phyloP scores from a whole-genome alignment of 2,113 vertebrate species.

The Ochotona curzoniae region DNA sequence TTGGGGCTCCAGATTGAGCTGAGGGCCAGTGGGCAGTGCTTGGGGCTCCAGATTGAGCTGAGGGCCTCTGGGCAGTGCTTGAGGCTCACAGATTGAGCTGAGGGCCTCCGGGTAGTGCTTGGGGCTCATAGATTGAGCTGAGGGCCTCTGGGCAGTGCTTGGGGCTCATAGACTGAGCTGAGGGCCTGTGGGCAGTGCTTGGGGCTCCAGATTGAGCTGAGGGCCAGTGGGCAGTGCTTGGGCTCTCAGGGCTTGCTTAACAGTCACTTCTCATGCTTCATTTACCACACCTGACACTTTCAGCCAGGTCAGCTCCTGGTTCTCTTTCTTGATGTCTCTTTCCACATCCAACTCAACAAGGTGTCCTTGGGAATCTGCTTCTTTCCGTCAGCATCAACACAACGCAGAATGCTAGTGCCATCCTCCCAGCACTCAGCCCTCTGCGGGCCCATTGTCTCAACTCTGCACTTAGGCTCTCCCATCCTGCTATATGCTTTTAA shows the following conservation, averaged over 20 bases:
- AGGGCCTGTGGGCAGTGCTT: no score
- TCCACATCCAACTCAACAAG: neutral
- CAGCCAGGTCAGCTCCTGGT: neutral
- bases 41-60: no score
- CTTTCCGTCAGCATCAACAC: neutral
- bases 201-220: no score
- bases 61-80: no score
- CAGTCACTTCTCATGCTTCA: neutral
- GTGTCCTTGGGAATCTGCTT: neutral
- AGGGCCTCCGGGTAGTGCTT: no score
- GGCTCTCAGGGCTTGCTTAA: neutral
- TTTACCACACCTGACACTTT: neutral
- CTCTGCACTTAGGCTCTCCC: neutral
- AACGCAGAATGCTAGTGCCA: neutral
- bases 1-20: no score
- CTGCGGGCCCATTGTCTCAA: neutral
- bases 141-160: no score
- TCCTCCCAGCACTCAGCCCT: no score
- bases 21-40: no score
- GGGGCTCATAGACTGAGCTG: no score
- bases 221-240: neutral
- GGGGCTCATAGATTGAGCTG: no score
- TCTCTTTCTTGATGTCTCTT: neutral
- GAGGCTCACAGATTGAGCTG: no score
- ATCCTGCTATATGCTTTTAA: rapidly evolving